Evolutionary conservation across 2,113 vertebrate species (phyloP), one percentile per base, ranked within the genome.

Genomic region (Carassius gibelio): DNA sequence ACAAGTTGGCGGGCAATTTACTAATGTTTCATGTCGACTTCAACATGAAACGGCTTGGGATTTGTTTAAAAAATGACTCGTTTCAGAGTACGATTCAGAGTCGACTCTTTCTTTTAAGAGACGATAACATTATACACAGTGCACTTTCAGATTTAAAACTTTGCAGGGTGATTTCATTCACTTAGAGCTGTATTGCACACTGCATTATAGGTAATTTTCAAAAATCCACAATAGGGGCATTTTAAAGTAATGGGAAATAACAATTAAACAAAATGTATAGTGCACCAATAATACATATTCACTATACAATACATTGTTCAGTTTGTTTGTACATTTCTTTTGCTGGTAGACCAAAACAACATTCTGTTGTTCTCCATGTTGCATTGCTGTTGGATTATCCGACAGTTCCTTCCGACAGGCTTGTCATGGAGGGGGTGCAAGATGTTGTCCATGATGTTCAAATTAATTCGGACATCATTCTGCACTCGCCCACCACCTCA

Each of bases 281-380:
- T 61, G 1, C 21, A 62, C n/a, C 23, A 26, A 64, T 3, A 64
- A 26, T 26, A 11, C 0, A 62, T 4, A 64, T 64, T 64, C 4
- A 64, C 1, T 45, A 74, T 21, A 23, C 38, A 74, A 45, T 48
- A 4, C 21, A 48, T 3, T 48, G 71, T 11, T 3, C 38, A 72
- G 38, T 13, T 23, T 45, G 21, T 48, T n/a, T 11, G 11, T 74
- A 48, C 38, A 74, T n/a, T 74, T 45, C 38, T n/a, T 74, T 23
- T 23, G 38, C 38, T 21, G 21, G 38, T 45, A 74, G 10, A 45
- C 71, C 6, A 21, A 74, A 48, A 48, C 38, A 74, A n/a, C 21
- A 48, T 74, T 74, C 21, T 74, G 75, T 76, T 52, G 45, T 76
- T 13, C 2, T 76, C 26, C 26, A 50, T 76, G 45, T 55, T 76